Percentiles rank a stretch among this genome's conserved stretches.
Evolutionary conservation across 1,140 invertebrate genomes (phyloP).

Genomic region (Cepaea nemoralis): DNA sequence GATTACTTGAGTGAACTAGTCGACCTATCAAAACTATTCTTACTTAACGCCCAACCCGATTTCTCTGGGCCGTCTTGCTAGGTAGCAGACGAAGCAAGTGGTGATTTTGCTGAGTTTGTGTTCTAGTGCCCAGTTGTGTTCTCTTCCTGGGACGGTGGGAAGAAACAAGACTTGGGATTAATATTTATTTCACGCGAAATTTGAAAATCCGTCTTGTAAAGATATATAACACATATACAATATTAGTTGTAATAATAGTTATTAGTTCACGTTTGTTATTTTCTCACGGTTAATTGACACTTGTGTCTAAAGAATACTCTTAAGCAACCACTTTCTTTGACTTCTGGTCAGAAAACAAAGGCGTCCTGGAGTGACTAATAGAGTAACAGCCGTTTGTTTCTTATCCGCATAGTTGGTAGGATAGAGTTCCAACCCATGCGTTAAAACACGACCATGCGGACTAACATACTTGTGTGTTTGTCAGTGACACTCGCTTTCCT

Average conservation of each 20-base stretch:
- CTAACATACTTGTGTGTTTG: not conserved
- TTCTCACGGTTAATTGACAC: too few relatives aligned
- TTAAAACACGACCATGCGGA: not conserved
- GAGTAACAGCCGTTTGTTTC: too few relatives aligned
- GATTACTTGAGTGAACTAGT: slow-evolving; percentile 5
- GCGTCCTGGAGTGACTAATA: not conserved
- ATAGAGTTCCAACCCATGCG: not conserved
- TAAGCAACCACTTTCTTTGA: too few relatives aligned
- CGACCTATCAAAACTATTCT: slow-evolving; percentile 18
- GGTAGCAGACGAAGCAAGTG: slow-evolving; percentile 9
- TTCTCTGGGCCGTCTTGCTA: not conserved
- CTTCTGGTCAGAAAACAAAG: not conserved
- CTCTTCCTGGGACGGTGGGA: not conserved
- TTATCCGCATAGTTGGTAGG: too few relatives aligned
- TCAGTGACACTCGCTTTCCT: not conserved
- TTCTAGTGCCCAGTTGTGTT: not conserved
- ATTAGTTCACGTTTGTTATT: too few relatives aligned
- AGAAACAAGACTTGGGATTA: not conserved
- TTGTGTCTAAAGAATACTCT: too few relatives aligned
- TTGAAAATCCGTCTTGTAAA: too few relatives aligned
- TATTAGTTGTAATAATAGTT: too few relatives aligned
- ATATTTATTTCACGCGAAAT: not conserved
- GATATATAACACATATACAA: too few relatives aligned
- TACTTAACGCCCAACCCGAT: slow-evolving; percentile 10
- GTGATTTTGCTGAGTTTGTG: not conserved